Percentiles rank a stretch among this genome's conserved stretches.
phyloP scores from a whole-genome alignment of 1,140 invertebrate genomes.

The Thereuonema tuberculata region DNA sequence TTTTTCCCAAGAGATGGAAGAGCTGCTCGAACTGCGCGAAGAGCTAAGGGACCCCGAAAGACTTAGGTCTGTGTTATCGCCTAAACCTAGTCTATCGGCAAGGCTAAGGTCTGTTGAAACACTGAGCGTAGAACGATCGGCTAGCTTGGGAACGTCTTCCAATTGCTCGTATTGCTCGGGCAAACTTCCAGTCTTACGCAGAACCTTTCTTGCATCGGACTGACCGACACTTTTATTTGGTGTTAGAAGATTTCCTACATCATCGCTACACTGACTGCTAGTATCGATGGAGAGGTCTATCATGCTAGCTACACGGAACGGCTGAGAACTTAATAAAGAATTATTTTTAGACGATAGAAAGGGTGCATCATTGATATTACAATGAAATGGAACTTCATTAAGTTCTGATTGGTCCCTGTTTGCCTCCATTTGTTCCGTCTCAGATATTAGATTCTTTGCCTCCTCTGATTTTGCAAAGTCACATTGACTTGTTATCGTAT shows the following conservation, averaged over 20 bases:
- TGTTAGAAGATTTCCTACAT: background rate
- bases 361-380: background rate
- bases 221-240: background rate
- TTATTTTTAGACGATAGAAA: background rate
- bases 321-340: background rate
- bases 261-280: background rate
- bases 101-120: background rate
- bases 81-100: background rate
- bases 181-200: conserved; percentile 1
- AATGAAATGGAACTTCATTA: no score
- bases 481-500: no score
- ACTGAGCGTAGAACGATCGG: background rate
- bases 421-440: background rate
- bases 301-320: background rate
- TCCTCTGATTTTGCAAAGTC: background rate
- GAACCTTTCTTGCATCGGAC: background rate
- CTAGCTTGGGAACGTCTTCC: background rate
- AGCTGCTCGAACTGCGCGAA: conserved; percentile 3
- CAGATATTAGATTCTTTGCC: background rate
- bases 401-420: no score
- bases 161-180: background rate
- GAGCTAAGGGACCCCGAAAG: background rate
- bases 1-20: conserved; percentile 11
- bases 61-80: background rate
- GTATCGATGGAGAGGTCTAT: background rate